These are phyloP conservation scores for Orestias chungarensis DNA, from an alignment of 2,797 vertebrate species.

Conservation along the genomic window DNA sequence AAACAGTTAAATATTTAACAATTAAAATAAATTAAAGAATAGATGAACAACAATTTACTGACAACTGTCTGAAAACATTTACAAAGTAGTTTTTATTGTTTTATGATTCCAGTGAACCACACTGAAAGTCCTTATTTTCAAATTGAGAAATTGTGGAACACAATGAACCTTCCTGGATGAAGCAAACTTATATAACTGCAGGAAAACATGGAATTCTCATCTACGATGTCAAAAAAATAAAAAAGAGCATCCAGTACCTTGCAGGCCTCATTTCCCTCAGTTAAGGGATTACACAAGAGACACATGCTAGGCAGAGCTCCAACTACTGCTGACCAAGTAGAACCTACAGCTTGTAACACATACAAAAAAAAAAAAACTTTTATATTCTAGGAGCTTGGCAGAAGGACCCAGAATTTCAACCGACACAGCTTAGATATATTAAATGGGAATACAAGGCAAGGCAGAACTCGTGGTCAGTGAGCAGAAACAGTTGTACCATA, in stretches of 20 bases:
- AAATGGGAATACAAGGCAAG: no score
- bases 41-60: not conserved
- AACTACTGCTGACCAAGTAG: not conserved
- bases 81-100: not conserved
- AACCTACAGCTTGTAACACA: not conserved
- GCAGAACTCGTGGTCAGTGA: no score
- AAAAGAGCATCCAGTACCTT: not conserved
- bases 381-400: no score
- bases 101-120: not conserved
- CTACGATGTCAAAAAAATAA: not conserved
- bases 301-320: not conserved
- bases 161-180: not conserved
- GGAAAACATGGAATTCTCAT: not conserved
- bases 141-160: not conserved
- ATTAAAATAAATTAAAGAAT: not conserved
- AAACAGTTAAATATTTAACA: not conserved
- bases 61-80: not conserved
- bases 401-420: no score
- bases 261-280: no score
- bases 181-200: not conserved
- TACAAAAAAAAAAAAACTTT: not conserved
- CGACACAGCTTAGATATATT: no score
- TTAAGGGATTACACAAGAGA: not conserved
- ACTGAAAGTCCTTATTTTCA: not conserved
- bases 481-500: no score